These are phyloP conservation scores for Nipponacmea schrenckii DNA, from an alignment of 2,888 invertebrate species.

Conservation along the genomic window DNA sequence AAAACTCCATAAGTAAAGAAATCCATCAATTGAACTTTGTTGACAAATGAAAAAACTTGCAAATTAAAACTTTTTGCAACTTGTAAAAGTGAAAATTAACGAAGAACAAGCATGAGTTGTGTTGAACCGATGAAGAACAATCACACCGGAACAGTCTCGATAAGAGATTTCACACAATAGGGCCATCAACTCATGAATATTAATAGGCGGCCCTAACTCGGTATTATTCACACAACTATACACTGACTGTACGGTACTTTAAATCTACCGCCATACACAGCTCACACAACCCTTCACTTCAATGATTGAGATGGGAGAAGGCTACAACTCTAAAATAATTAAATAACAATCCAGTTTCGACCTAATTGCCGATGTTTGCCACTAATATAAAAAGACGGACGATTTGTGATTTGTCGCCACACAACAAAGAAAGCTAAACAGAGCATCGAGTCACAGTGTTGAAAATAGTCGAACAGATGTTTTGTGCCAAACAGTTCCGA, in stretches of 20 bases:
- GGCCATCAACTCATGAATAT: constrained; percentile 26
- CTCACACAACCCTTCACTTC: background rate
- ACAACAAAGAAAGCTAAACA: constrained; percentile 4
- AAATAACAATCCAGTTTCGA: background rate
- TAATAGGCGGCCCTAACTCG: constrained; percentile 20
- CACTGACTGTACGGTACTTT: background rate
- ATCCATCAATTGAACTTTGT: constrained; percentile 8
- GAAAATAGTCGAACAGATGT: constrained; percentile 4
- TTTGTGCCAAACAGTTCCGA: constrained; percentile 8
- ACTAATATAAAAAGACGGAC: constrained; percentile 1
- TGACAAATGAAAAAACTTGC: constrained; percentile 2
- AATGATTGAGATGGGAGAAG: background rate
- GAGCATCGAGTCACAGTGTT: constrained; percentile 4
- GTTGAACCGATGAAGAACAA: constrained; percentile 27
- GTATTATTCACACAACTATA: constrained; percentile 8
- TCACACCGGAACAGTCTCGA: constrained; percentile 36
- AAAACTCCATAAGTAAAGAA: background rate
- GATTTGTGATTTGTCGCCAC: constrained; percentile 7
- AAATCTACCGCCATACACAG: background rate
- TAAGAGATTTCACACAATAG: constrained; percentile 40
- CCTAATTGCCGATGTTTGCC: background rate
- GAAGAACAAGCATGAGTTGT: constrained; percentile 9
- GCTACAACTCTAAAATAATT: constrained; percentile 6
- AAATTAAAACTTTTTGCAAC: background rate
- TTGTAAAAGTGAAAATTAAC: background rate